Evolutionary conservation across 2,113 vertebrate species (phyloP).

Genomic region (Amphiprion percula): DNA sequence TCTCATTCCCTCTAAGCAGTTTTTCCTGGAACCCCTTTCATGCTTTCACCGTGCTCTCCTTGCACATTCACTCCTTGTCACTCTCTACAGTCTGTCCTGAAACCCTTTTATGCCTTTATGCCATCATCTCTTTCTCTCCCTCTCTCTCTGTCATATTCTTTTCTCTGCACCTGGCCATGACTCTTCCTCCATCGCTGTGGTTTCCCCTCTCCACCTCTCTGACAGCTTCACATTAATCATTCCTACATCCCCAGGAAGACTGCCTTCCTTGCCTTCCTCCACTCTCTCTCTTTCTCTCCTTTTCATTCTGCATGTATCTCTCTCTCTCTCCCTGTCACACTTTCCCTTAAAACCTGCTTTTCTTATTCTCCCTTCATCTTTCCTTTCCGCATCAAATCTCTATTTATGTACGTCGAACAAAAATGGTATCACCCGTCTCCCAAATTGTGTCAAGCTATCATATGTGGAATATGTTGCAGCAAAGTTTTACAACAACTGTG

Average conservation of each 20-base stretch:
- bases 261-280: constrained; percentile 41
- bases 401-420: constrained; percentile 48
- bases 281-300: constrained; percentile 26
- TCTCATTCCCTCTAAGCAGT: constrained; percentile 39
- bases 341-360: constrained; percentile 16
- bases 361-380: constrained; percentile 34
- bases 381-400: constrained; percentile 42
- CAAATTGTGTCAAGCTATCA: constrained; percentile 22
- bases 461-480: constrained; percentile 5
- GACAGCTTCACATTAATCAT: constrained; percentile 84
- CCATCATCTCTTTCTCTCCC: constrained; percentile 2
- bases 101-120: constrained; percentile 22
- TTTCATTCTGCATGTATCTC: background rate
- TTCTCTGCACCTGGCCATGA: constrained; percentile 73
- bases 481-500: constrained; percentile 21
- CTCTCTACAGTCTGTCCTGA: constrained; percentile 28
- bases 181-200: constrained; percentile 70
- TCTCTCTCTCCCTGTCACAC: constrained; percentile 12
- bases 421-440: constrained; percentile 31
- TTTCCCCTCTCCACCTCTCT: constrained; percentile 79
- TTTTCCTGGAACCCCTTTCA: constrained; percentile 57
- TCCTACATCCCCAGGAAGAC: constrained; percentile 66
- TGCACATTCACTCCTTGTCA: constrained; percentile 42
- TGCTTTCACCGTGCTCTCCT: constrained; percentile 37
- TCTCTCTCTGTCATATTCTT: constrained; percentile 63